Evolutionary conservation across 2,797 vertebrate species (phyloP).

Genomic region (Hemitrygon akajei): DNA sequence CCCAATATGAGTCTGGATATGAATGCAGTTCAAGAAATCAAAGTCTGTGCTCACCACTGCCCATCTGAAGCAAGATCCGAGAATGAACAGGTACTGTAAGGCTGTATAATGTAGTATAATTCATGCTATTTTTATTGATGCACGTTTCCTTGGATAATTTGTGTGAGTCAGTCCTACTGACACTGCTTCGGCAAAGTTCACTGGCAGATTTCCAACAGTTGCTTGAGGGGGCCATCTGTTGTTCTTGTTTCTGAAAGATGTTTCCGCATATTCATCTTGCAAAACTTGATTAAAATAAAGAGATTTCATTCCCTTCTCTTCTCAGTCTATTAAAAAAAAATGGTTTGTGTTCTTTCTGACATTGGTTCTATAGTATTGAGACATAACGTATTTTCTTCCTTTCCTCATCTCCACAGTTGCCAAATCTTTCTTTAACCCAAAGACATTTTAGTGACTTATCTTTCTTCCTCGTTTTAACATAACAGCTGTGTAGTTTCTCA

Average conservation of each 20-base stretch:
- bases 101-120: not conserved
- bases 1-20: constrained; percentile 96
- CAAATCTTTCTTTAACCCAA: too few relatives aligned
- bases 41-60: constrained; percentile 45
- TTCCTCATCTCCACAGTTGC: too few relatives aligned
- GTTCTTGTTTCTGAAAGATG: not conserved
- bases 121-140: too few relatives aligned
- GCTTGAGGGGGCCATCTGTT: not conserved
- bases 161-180: too few relatives aligned
- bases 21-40: constrained; percentile 67
- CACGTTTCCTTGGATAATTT: too few relatives aligned
- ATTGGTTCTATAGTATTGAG: not conserved
- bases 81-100: not conserved
- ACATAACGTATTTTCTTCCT: not conserved
- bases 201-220: not conserved
- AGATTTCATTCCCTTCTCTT: not conserved
- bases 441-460: too few relatives aligned
- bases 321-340: not conserved
- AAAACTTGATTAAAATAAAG: not conserved
- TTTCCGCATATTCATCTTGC: not conserved
- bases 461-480: too few relatives aligned
- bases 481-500: too few relatives aligned
- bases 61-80: not conserved
- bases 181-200: not conserved
- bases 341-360: not conserved